Evolutionary conservation across 2,888 invertebrate species (phyloP).

Genomic region (Fragum fragum): DNA sequence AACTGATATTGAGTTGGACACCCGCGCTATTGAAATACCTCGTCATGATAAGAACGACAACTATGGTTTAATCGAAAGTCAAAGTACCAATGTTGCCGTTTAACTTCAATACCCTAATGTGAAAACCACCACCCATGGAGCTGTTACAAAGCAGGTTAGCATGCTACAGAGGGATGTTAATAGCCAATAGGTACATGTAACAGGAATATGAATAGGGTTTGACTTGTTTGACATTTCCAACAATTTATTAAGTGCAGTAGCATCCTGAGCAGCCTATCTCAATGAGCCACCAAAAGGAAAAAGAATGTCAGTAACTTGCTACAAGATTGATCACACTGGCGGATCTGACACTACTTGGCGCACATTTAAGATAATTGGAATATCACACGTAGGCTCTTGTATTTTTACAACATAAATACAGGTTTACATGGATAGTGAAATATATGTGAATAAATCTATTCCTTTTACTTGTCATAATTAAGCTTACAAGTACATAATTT

Average conservation of each 20-base stretch:
- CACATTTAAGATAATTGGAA: not conserved
- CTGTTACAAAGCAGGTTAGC: constrained; percentile 11
- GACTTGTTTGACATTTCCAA: constrained; percentile 6
- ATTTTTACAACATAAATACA: not conserved
- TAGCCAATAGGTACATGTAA: constrained; percentile 11
- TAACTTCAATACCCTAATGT: constrained; percentile 6
- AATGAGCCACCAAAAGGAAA: constrained; percentile 3
- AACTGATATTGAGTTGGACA: constrained; percentile 3
- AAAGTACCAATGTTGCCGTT: constrained; percentile 2
- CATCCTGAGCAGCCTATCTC: constrained; percentile 3
- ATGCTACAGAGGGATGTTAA: constrained; percentile 20
- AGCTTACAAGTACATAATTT: constrained; percentile 6
- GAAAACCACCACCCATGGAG: constrained; percentile 18
- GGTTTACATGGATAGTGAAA: not conserved
- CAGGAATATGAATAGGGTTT: constrained; percentile 9
- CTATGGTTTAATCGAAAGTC: constrained; percentile 6
- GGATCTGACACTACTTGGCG: not conserved
- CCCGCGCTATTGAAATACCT: not conserved
- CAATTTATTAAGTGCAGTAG: constrained; percentile 6
- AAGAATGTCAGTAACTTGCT: not conserved
- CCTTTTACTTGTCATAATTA: constrained; percentile 6
- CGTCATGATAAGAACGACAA: constrained; percentile 6
- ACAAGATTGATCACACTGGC: constrained; percentile 1
- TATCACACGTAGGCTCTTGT: constrained; percentile 3
- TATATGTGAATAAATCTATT: constrained; percentile 6